Base-by-base conservation (phyloP, 2,797 vertebrate genomes). In the Pangasius sanitwongsei region DNA sequence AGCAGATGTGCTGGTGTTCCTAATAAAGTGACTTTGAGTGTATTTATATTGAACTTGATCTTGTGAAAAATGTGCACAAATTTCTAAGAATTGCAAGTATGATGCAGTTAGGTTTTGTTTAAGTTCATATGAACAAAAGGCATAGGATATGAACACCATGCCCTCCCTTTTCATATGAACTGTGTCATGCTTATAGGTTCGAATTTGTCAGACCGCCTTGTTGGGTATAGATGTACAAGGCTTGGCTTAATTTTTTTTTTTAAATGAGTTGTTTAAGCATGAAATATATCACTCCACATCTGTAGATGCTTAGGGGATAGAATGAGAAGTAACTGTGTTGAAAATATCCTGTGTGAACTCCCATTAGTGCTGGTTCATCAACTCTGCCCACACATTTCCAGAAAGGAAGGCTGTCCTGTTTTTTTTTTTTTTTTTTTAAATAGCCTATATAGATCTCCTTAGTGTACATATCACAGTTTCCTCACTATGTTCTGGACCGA, bases 301-400 rank as follows among this genome's bases (percentile, higher is more conserved):
- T 85, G 44, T 69, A 85, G 34, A 82, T 75, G 70, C 55, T 86
- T 75, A 53, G 50, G 12, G 25, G 7, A 55, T 69, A 50, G 25
- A 41, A 82, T 44, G 4, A 65, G 78, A 87, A 82, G 50, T 72
- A 34, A 59, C 48, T n/a, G 18, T 72, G 61, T 53, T 67, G 25
- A 82, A 41, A 80, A 53, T 57, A 34, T 57, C 48, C 48, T 87
- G 20, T 44, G 31, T 87, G 78, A 70, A 59, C 31, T 69, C 31
- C n/a, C 77, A 70, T 82, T 87, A 87, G 50, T 72, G 78, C 65
- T 87, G 80, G 8, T 20, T 61, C 78, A 74, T 69, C 34, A 59
- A 28, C 53, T 87, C 61, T 87, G 44, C n/a, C 75, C n/a, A 87
- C 75, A 87, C 50, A 82, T 82, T 87, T 87, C 78, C 65, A 87